Evolutionary conservation across 2,797 vertebrate genomes (phyloP).

Genomic region (Jordanella pulchra): DNA sequence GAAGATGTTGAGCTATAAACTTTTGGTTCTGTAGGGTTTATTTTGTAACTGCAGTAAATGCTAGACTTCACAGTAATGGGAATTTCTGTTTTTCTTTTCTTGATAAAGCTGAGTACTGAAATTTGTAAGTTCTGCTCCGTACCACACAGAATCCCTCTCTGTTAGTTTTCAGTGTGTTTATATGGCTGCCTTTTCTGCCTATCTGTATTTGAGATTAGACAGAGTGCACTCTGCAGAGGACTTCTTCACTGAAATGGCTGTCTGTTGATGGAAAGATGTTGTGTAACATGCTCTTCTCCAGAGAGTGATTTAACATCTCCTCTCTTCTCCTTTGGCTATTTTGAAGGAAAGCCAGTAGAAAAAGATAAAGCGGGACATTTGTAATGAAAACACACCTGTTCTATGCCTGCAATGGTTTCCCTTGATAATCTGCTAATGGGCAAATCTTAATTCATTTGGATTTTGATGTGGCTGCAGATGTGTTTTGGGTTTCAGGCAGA

Average conservation of each 20-base stretch:
- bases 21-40: not conserved
- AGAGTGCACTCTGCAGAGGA: slow-evolving; percentile 27
- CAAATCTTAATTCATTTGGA: slow-evolving; percentile 2
- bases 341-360: slow-evolving; percentile 45
- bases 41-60: not conserved
- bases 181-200: slow-evolving; percentile 4
- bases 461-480: no score
- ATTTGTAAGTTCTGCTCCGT: slow-evolving; percentile 1
- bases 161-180: slow-evolving; percentile 14
- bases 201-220: slow-evolving; percentile 19
- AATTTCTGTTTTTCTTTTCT: not conserved
- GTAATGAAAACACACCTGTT: slow-evolving; percentile 60
- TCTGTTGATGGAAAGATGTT: slow-evolving; percentile 53
- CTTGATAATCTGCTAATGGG: slow-evolving; percentile 37
- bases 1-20: not conserved
- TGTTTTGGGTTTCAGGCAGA: not conserved
- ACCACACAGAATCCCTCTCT: not conserved
- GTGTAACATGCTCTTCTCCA: slow-evolving; percentile 52
- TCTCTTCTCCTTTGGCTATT: slow-evolving; percentile 53
- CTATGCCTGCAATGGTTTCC: slow-evolving; percentile 43
- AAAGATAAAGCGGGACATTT: slow-evolving; percentile 47
- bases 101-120: slow-evolving; percentile 6
- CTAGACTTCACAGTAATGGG: not conserved
- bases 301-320: slow-evolving; percentile 46
- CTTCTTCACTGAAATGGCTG: slow-evolving; percentile 28